Percentiles rank a stretch among this genome's conserved stretches.
Evolutionary conservation across 2,797 vertebrate species (phyloP).

Genomic region (Momotus momota): DNA sequence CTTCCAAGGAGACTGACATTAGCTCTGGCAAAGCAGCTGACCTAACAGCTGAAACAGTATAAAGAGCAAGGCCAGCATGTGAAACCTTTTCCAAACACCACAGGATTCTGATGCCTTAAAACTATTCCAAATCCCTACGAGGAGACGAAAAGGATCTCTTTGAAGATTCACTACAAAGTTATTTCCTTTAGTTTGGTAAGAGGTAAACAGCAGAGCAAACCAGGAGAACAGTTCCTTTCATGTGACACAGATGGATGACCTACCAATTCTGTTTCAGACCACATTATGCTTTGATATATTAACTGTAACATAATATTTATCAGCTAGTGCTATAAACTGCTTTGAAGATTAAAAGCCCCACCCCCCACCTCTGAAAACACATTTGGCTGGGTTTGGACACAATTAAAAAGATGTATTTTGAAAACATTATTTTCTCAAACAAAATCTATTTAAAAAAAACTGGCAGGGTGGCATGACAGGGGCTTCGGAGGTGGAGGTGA

Average conservation of each 20-base stretch:
- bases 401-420: not conserved
- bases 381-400: not conserved
- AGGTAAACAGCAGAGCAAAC: not conserved
- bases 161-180: conserved; percentile 14
- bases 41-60: not conserved
- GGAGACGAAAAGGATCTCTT: not conserved
- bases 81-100: not conserved
- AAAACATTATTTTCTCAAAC: not conserved
- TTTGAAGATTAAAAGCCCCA: conserved; percentile 61
- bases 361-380: not conserved
- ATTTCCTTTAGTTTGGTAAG: not conserved
- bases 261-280: conserved; percentile 27
- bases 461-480: not conserved
- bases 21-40: not conserved
- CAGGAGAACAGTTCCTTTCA: not conserved
- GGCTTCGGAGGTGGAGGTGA: not conserved
- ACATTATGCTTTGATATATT: conserved; percentile 47
- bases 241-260: conserved; percentile 50
- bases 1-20: not conserved
- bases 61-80: not conserved
- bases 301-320: conserved; percentile 58
- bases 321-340: conserved; percentile 20
- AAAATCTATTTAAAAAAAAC: not conserved
- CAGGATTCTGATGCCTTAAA: not conserved
- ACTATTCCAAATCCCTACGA: not conserved